phyloP scores from a whole-genome alignment of 1,140 invertebrate genomes.

The Rhyzopertha dominica region DNA sequence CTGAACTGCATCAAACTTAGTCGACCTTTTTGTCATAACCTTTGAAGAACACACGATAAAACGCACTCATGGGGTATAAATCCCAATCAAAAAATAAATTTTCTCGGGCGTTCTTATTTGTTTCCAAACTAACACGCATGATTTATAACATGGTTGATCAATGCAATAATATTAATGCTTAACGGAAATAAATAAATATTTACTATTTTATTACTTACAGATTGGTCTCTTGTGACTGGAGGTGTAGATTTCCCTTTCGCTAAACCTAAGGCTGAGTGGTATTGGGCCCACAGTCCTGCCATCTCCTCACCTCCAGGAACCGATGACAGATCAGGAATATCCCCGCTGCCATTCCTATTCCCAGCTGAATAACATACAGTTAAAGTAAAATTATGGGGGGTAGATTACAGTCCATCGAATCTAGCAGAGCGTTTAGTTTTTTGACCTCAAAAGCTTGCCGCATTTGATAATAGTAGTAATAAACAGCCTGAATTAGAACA shows the following conservation, averaged over 20 bases:
- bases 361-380: constrained; percentile 43
- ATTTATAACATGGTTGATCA: constrained; percentile 30
- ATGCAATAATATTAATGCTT: constrained; percentile 28
- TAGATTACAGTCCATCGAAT: too few relatives aligned
- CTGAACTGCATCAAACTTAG: background rate
- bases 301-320: constrained; percentile 57
- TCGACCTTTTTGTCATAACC: background rate
- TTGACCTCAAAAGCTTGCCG: too few relatives aligned
- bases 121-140: background rate
- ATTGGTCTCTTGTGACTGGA: constrained; percentile 54
- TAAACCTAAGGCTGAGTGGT: constrained; percentile 62
- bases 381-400: too few relatives aligned
- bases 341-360: constrained; percentile 49
- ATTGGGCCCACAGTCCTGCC: constrained; percentile 73
- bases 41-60: too few relatives aligned
- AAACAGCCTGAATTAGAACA: too few relatives aligned
- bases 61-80: too few relatives aligned
- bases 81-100: too few relatives aligned
- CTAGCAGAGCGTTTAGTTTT: too few relatives aligned
- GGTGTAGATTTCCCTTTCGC: constrained; percentile 57
- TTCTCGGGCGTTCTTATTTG: too few relatives aligned
- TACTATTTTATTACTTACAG: too few relatives aligned
- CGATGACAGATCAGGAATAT: constrained; percentile 46
- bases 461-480: too few relatives aligned
- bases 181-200: constrained; percentile 7